Evolutionary conservation across 2,888 invertebrate genomes (phyloP).

Genomic region (Tricholauxania praeusta): DNA sequence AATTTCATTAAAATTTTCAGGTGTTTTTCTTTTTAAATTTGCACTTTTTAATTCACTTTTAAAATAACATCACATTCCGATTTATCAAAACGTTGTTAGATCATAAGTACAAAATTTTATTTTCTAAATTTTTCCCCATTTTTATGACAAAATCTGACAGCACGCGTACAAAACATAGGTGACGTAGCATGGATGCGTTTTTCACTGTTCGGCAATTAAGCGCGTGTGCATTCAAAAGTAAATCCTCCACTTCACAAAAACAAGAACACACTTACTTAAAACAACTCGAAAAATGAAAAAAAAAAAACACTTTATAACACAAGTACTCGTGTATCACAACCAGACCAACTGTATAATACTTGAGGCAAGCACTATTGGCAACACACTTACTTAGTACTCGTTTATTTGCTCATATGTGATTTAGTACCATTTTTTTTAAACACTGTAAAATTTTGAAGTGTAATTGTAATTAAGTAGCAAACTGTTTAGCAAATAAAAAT

Average conservation of each 20-base stretch:
- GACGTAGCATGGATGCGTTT: constrained; percentile 63
- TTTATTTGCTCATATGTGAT: too few species aligned
- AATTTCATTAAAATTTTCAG: neutral
- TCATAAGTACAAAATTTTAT: neutral
- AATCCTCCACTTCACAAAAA: constrained; percentile 5
- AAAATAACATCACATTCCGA: constrained; percentile 25
- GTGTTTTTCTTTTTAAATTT: constrained; percentile 27
- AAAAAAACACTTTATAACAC: neutral
- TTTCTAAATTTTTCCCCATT: neutral
- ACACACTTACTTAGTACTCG: too few species aligned
- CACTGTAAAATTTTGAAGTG: constrained; percentile 44
- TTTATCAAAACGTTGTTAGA: neutral
- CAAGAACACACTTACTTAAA: neutral
- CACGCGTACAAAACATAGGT: constrained; percentile 59
- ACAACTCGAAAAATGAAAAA: neutral
- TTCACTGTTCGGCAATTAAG: constrained; percentile 56
- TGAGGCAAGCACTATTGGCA: constrained; percentile 22
- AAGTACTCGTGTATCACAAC: neutral
- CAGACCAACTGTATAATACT: constrained; percentile 23
- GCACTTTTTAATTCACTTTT: neutral
- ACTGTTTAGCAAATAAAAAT: constrained; percentile 10
- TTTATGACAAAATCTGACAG: constrained; percentile 45
- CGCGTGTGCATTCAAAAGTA: neutral
- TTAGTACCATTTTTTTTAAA: neutral
- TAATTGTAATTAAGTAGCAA: neutral